A percentile compares a stretch with the other conserved stretches of the same genome.
phyloP scores from a whole-genome alignment of 2,797 vertebrate species.

The Girardinus metallicus region DNA sequence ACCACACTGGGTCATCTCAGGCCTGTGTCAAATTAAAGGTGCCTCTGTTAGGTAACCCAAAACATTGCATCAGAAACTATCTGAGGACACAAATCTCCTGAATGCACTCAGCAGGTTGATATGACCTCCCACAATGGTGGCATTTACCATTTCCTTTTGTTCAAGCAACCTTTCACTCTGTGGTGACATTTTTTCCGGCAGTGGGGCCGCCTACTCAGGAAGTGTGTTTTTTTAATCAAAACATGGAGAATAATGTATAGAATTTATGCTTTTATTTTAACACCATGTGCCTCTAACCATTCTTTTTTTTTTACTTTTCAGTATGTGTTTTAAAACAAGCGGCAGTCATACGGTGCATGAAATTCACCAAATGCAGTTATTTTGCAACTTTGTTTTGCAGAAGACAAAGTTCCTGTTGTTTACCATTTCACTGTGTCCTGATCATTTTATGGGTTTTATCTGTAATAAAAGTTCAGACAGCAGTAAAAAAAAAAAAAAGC shows the following conservation, averaged over 20 bases:
- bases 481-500: background rate
- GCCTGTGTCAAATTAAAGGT: background rate
- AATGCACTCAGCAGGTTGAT: conserved; percentile 4
- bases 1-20: background rate
- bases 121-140: conserved; percentile 3
- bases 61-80: conserved; percentile 1
- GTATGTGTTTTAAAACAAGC: background rate
- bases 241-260: background rate
- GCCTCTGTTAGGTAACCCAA: background rate
- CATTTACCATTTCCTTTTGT: conserved; percentile 27
- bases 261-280: background rate
- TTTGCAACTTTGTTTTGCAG: background rate
- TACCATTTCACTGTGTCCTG: background rate
- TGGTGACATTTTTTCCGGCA: conserved; percentile 15
- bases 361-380: background rate
- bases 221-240: background rate
- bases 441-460: background rate
- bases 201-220: conserved; percentile 7
- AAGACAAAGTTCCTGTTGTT: background rate
- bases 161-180: conserved; percentile 1
- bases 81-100: conserved; percentile 5
- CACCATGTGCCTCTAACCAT: background rate
- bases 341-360: background rate
- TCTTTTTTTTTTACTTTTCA: background rate
- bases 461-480: background rate